phyloP scores from a whole-genome alignment of 2,113 vertebrate species.

The Aphyosemion australe region DNA sequence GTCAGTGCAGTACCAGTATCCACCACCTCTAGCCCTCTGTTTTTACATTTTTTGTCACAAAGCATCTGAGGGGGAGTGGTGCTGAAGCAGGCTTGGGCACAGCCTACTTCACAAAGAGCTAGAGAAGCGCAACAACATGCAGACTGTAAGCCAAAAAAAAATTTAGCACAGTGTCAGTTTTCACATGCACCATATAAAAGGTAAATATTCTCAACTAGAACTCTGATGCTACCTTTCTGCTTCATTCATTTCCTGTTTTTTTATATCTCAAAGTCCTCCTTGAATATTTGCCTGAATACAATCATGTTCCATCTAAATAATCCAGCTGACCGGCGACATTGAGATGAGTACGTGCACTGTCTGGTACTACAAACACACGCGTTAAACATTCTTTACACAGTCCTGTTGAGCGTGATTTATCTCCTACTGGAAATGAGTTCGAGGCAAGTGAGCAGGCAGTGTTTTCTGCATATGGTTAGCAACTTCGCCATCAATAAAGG shows the following conservation, averaged over 20 bases:
- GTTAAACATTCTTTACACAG: slow-evolving; percentile 50
- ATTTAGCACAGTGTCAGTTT: slow-evolving; percentile 41
- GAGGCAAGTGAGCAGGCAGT: slow-evolving; percentile 71
- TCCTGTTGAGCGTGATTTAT: slow-evolving; percentile 25
- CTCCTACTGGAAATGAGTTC: slow-evolving; percentile 48
- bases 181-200: slow-evolving; percentile 55
- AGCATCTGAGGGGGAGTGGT: slow-evolving; percentile 25
- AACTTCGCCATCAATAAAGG: slow-evolving; percentile 35
- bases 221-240: slow-evolving; percentile 36
- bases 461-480: slow-evolving; percentile 50
- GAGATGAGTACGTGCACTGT: slow-evolving; percentile 44
- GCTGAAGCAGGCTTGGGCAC: slow-evolving; percentile 41
- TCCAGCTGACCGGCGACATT: slow-evolving; percentile 41
- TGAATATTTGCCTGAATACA: slow-evolving; percentile 26
- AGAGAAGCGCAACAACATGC: slow-evolving; percentile 64
- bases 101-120: slow-evolving; percentile 47
- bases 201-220: slow-evolving; percentile 24
- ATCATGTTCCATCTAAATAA: slow-evolving; percentile 37
- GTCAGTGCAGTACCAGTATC: slow-evolving; percentile 72
- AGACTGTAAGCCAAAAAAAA: slow-evolving; percentile 51
- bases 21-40: slow-evolving; percentile 57
- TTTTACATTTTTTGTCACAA: slow-evolving; percentile 42
- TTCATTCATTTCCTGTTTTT: slow-evolving; percentile 14
- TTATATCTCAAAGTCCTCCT: background rate
- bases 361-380: slow-evolving; percentile 42